phyloP scores from a whole-genome alignment of 2,113 vertebrate species.

The Thalassoma bifasciatum region DNA sequence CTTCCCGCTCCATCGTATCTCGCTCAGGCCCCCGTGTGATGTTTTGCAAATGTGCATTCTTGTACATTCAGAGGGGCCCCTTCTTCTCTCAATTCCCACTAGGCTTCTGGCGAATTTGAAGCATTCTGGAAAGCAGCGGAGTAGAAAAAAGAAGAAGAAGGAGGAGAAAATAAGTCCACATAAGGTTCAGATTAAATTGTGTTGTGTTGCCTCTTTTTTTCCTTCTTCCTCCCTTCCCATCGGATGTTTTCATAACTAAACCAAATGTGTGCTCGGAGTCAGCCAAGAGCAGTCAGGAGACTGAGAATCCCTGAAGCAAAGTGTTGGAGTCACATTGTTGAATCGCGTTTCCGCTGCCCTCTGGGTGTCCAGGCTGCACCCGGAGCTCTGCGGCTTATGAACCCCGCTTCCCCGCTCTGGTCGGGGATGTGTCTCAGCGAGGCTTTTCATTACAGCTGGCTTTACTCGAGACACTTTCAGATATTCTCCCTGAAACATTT shows the following conservation, averaged over 20 bases:
- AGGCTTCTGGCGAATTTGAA: conserved; percentile 68
- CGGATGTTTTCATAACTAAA: conserved; percentile 86
- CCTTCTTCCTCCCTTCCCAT: conserved; percentile 62
- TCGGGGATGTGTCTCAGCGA: conserved; percentile 18
- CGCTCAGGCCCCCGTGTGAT: conserved; percentile 56
- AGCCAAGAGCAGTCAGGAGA: conserved; percentile 72
- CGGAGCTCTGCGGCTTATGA: conserved; percentile 39
- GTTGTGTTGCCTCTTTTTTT: conserved; percentile 72
- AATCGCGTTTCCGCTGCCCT: conserved; percentile 65
- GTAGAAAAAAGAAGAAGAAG: conserved; percentile 24
- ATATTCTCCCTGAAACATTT: conserved; percentile 40
- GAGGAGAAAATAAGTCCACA: conserved; percentile 70
- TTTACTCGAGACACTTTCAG: conserved; percentile 24
- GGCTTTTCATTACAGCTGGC: conserved; percentile 42
- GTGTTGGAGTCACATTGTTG: conserved; percentile 63
- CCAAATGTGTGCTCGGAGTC: conserved; percentile 77
- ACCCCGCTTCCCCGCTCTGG: conserved; percentile 40
- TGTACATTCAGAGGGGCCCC: conserved; percentile 62
- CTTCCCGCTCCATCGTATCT: conserved; percentile 39
- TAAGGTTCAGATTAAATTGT: conserved; percentile 81
- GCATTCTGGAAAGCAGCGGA: conserved; percentile 56
- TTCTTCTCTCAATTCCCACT: conserved; percentile 62
- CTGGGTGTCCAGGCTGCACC: conserved; percentile 43
- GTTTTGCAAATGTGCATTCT: conserved; percentile 81
- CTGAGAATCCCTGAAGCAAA: conserved; percentile 69